These are phyloP conservation scores for Osmoderma eremita DNA, from an alignment of 2,888 invertebrate species.

Conservation along the genomic window DNA sequence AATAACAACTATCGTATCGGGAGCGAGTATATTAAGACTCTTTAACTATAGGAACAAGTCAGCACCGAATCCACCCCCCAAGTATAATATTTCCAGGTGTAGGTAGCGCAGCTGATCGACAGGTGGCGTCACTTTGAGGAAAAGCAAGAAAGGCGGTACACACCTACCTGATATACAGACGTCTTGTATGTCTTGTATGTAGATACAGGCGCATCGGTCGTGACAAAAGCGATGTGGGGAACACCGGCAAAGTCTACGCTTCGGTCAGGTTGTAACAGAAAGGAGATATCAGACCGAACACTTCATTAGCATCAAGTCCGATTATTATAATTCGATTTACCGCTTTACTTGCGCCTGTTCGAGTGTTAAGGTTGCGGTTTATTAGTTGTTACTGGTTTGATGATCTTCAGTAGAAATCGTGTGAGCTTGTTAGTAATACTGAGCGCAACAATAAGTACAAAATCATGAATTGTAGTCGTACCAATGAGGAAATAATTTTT, in stretches of 20 bases:
- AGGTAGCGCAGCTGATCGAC: constrained; percentile 54
- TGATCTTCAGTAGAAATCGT: too few relatives aligned
- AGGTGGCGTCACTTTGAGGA: constrained; percentile 51
- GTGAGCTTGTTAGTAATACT: too few relatives aligned
- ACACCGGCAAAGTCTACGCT: not conserved
- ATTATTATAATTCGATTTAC: constrained; percentile 54
- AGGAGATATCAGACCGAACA: constrained; percentile 49
- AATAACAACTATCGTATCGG: too few relatives aligned
- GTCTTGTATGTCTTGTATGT: too few relatives aligned
- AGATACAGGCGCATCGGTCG: not conserved
- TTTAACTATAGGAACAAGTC: constrained; percentile 41
- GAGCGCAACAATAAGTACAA: too few relatives aligned
- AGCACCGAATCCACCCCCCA: constrained; percentile 31
- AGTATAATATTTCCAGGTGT: constrained; percentile 48
- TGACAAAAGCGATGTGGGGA: constrained; percentile 6
- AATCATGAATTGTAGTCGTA: too few relatives aligned
- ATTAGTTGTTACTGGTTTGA: too few relatives aligned
- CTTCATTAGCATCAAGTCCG: constrained; percentile 52
- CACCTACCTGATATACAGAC: constrained; percentile 3
- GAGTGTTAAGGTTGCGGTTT: too few relatives aligned
- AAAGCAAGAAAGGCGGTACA: not conserved
- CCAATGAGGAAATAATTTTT: too few relatives aligned
- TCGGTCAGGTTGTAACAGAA: not conserved
- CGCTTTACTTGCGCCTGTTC: constrained; percentile 30
- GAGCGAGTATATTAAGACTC: too few relatives aligned